These are phyloP conservation scores for Heliconius ismenius DNA, from an alignment of 2,888 invertebrate species.

Conservation along the genomic window DNA sequence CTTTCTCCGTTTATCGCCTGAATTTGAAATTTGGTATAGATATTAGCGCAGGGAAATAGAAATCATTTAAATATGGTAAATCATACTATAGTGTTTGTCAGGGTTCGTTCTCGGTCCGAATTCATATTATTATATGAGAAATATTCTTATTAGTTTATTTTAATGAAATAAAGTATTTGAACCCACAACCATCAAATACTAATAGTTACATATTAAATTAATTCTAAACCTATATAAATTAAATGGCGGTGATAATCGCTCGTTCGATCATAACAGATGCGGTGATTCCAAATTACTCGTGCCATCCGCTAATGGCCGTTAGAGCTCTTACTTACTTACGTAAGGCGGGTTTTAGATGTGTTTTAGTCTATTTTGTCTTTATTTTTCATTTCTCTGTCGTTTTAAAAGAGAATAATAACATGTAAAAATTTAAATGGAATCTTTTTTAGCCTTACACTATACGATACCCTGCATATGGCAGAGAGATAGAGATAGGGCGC, in stretches of 20 bases:
- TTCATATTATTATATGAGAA: no score
- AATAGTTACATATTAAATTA: slow-evolving; percentile 11
- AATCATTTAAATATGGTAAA: no score
- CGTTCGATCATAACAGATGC: slow-evolving; percentile 45
- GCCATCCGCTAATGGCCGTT: slow-evolving; percentile 53
- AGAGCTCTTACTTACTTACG: slow-evolving; percentile 3
- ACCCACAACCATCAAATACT: neutral
- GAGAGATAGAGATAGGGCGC: no score
- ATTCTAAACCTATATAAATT: slow-evolving; percentile 23
- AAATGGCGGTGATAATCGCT: slow-evolving; percentile 37
- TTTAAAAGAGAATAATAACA: neutral
- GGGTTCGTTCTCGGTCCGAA: no score
- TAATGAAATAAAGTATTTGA: neutral
- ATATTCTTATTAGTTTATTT: no score
- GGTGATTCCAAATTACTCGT: slow-evolving; percentile 44
- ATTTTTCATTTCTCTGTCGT: neutral
- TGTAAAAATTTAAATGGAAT: neutral
- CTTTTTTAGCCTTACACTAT: no score
- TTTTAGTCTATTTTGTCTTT: neutral
- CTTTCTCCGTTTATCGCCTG: no score
- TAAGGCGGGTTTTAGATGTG: neutral
- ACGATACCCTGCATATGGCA: no score
- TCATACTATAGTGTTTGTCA: no score
- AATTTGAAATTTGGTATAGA: no score
- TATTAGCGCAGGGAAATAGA: no score